Evolutionary conservation across 37 sponge, comb jelly and placozoan genomes (phyloP), one percentile per base, ranked within the genome.

Genomic region (Agelas oroides): DNA sequence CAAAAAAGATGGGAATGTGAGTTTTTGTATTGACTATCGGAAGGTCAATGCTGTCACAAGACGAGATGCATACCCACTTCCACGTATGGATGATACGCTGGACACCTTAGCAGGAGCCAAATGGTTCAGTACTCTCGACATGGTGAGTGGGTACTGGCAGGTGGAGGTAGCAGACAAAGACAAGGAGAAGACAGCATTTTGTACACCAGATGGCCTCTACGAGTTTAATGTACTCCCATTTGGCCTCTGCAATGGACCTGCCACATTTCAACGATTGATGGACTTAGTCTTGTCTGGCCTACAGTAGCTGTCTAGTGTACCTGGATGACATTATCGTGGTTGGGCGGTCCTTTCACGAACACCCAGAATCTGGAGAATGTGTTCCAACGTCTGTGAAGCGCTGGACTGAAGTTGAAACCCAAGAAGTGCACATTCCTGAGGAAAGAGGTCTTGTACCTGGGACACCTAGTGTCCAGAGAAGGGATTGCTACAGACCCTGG

Each of bases 261-360:
- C n/a, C 16, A 82, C 83, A 53, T 82, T 70, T 35, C 83, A 82
- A 59, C 56, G 84, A n/a, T 66, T 84, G 21, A 84, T 84, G 84
- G 64, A 74, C 28, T 55, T 76, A 11, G 55, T 68, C 16, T 71
- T 77, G 20, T 74, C 87, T 34, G 55, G 54, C 15, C 34, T 64
- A 16, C 20, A 70, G 20, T 28, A 37, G 70, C 24, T 79, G 79
- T 25, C 68, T 63, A 12, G 79, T 79, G 23, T 79, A 79, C 39
- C 68, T 79, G 3, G 68, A 79, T 30, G 70, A 80, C 64, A 33
- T 79, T 16, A 54, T 82, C 1, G 61, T 82, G 38, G 20, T 70
- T 0, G 82, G 82, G 12, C 36, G 40, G 1, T 34, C 82, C 14
- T 82, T 71, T 37, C 20, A 13, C 0, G 73, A 82, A 25, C 83